Evolutionary conservation across 2,113 vertebrate species (phyloP), one percentile per base, ranked within the genome.

Genomic region (Hemibagrus wyckioides): DNA sequence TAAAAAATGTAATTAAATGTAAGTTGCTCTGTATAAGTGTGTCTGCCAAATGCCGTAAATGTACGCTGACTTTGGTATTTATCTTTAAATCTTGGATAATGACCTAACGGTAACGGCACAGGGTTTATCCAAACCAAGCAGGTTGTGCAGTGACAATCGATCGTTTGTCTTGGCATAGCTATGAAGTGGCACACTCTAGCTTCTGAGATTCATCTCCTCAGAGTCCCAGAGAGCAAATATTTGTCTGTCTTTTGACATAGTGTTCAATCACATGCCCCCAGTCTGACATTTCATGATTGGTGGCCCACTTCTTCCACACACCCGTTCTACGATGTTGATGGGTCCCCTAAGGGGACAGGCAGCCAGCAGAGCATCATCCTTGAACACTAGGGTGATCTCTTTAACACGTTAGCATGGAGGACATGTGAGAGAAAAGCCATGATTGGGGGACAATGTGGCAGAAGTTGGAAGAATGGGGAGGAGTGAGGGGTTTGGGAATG

Each of bases 241-340:
- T 91, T 93, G 92, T 90, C 91, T 90, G 90, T 90, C 89, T 91
- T n/a, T 90, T 94, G 94, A 95, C 94, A 93, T 91, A 67, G 19
- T 91, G 89, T 93, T 94, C 93, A 93, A 93, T 95, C 94, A 94
- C 92, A 92, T 93, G 92, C 67, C 87, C 87, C 84, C 50, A 88
- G 88, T 87, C 91, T 93, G 94, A 95, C 94, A 94, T 88, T 90
- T 88, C 90, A 93, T 94, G 94, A 95, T 95, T 94, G 94, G 94
- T 93, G 91, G 92, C 92, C 33, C 91, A 89, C 85, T 88, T 90
- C 39, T 36, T 84, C 61, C 59, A 4, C 82, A 50, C 86, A 52
- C 85, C 80, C 84, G 41, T 65, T 52, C 28, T 79, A 86, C 81
- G 84, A 89, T 88, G 88, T 83, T 85, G 88, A 88, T 82, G 86